phyloP scores from a whole-genome alignment of 2,797 vertebrate genomes.

The Microcaecilia unicolor region DNA sequence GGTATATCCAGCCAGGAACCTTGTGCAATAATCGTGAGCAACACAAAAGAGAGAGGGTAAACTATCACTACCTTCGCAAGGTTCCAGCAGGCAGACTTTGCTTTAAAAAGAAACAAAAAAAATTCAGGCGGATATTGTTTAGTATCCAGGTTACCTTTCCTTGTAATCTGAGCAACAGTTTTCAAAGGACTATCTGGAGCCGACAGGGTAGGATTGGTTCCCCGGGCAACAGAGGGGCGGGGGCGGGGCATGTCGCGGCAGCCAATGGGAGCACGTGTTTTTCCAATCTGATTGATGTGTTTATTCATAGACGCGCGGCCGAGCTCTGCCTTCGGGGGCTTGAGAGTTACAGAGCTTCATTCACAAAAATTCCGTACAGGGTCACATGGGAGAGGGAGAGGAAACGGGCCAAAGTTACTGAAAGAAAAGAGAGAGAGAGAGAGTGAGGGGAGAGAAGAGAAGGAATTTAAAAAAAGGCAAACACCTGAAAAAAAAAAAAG shows the following conservation, averaged over 20 bases:
- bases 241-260: conserved; percentile 43
- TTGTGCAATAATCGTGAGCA: no score
- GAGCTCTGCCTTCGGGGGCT: conserved; percentile 15
- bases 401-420: conserved; percentile 27
- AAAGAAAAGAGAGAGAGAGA: neutral
- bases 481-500: neutral
- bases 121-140: conserved; percentile 4
- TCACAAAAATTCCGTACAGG: conserved; percentile 43
- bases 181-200: conserved; percentile 9
- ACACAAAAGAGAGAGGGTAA: no score
- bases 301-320: conserved; percentile 25
- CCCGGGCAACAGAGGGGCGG: conserved; percentile 44
- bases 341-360: conserved; percentile 28
- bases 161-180: conserved; percentile 17
- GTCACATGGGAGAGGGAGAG: conserved; percentile 31
- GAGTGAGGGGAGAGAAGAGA: neutral
- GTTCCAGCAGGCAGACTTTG: neutral
- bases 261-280: conserved; percentile 34
- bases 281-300: conserved; percentile 33
- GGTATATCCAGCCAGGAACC: no score
- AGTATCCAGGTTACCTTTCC: conserved; percentile 3
- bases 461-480: neutral
- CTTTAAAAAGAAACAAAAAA: no score
- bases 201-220: conserved; percentile 17
- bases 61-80: neutral